phyloP scores from a whole-genome alignment of 2,888 invertebrate species.

The Rugalucina vietnamica region DNA sequence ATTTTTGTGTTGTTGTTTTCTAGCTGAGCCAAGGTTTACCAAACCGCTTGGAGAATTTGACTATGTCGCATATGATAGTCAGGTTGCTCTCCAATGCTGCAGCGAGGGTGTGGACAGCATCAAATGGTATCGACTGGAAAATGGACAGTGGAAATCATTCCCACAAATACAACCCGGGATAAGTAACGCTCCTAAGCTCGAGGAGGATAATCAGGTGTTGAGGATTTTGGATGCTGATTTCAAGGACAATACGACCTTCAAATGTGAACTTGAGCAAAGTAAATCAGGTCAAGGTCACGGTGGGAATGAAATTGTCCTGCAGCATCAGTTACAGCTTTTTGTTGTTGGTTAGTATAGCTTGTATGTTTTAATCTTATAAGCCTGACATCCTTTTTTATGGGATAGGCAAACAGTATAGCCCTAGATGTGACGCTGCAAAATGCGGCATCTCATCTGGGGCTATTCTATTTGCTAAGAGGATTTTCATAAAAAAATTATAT shows the following conservation, averaged over 20 bases:
- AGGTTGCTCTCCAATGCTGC: not conserved
- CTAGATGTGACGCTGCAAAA: too few relatives aligned
- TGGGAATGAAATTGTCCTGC: too few relatives aligned
- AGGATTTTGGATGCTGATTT: not conserved
- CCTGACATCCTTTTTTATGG: too few relatives aligned
- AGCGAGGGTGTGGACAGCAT: not conserved
- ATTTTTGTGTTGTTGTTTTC: not conserved
- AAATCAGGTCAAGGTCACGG: too few relatives aligned
- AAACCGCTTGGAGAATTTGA: not conserved
- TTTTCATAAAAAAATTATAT: too few relatives aligned
- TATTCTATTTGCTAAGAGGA: too few relatives aligned
- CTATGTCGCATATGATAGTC: not conserved
- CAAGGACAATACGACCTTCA: not conserved
- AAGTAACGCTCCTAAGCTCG: not conserved
- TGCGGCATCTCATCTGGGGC: too few relatives aligned
- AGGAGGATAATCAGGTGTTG: not conserved
- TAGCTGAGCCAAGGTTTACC: not conserved
- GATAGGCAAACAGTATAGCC: too few relatives aligned
- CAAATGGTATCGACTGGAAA: not conserved
- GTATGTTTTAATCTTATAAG: too few relatives aligned
- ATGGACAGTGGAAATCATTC: not conserved
- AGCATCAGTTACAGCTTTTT: not conserved
- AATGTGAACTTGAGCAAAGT: not conserved
- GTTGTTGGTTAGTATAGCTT: conserved; percentile 6
- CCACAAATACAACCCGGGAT: not conserved